Conservation (phyloP, 2,888 invertebrate species). For the Lycia hirtaria region DNA sequence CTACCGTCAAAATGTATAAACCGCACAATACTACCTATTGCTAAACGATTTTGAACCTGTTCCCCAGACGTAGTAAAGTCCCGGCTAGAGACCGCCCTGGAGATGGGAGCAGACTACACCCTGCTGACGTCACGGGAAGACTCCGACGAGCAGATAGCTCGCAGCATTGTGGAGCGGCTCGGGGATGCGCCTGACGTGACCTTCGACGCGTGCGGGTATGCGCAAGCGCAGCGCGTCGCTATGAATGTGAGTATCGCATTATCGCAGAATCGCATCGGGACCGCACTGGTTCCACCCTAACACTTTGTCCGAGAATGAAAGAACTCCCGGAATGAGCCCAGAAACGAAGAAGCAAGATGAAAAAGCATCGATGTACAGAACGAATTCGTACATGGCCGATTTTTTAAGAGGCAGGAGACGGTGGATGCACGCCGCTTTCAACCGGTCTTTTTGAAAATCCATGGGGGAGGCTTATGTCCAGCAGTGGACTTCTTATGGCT, state of each 20-base stretch:
- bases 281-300: too few species aligned
- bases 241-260: conserved; percentile 88
- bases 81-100: conserved; percentile 89
- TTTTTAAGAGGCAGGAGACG: too few species aligned
- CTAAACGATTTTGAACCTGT: background rate
- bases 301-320: too few species aligned
- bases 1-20: too few species aligned
- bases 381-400: too few species aligned
- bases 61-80: conserved; percentile 87
- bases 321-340: too few species aligned
- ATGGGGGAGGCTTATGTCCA: background rate
- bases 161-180: conserved; percentile 84
- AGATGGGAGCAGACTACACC: conserved; percentile 90
- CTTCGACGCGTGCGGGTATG: conserved; percentile 95
- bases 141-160: conserved; percentile 84
- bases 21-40: too few species aligned
- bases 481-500: background rate
- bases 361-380: too few species aligned
- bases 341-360: too few species aligned
- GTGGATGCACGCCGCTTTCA: too few species aligned
- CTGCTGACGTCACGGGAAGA: conserved; percentile 82
- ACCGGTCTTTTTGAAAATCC: too few species aligned
- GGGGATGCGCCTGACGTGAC: conserved; percentile 88
- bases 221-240: conserved; percentile 90
- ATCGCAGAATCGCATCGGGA: too few species aligned